These are phyloP conservation scores for Saguinus imperator DNA, from an alignment of 2,113 vertebrate species.

Conservation along the genomic window DNA sequence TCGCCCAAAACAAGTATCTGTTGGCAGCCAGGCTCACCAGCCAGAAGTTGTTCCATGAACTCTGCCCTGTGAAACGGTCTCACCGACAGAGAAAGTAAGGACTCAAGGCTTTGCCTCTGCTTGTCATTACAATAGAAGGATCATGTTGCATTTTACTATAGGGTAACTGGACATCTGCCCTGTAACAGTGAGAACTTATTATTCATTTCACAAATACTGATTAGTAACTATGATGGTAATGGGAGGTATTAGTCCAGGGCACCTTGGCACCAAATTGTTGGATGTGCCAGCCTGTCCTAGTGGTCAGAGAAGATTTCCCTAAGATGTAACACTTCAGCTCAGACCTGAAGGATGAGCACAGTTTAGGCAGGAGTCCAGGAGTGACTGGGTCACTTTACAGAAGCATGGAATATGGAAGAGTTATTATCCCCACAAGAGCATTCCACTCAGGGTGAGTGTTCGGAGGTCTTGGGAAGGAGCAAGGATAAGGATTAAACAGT, in stretches of 20 bases:
- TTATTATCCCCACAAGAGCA: background rate
- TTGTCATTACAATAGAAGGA: background rate
- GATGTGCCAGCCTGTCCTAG: background rate
- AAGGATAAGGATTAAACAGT: background rate
- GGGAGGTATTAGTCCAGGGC: background rate
- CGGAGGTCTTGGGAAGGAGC: background rate
- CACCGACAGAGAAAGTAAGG: conserved; percentile 95
- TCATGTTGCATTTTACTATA: background rate
- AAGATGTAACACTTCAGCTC: background rate
- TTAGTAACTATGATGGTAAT: fast-evolving
- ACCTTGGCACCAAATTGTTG: background rate
- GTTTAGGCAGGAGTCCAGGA: background rate
- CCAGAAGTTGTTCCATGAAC: conserved; percentile 95
- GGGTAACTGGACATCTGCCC: background rate
- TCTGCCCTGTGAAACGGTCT: conserved; percentile 95
- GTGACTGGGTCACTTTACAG: background rate
- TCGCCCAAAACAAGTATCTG: conserved; percentile 95
- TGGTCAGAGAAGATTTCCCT: background rate
- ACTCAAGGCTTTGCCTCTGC: background rate
- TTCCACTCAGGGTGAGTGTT: background rate
- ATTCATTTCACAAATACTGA: background rate
- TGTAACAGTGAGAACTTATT: background rate
- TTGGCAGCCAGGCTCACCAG: conserved; percentile 92
- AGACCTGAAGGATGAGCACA: background rate
- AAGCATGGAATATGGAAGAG: background rate